Evolutionary conservation across 2,797 vertebrate species (phyloP), one percentile per base, ranked within the genome.

Genomic region (Gallinago stenura): DNA sequence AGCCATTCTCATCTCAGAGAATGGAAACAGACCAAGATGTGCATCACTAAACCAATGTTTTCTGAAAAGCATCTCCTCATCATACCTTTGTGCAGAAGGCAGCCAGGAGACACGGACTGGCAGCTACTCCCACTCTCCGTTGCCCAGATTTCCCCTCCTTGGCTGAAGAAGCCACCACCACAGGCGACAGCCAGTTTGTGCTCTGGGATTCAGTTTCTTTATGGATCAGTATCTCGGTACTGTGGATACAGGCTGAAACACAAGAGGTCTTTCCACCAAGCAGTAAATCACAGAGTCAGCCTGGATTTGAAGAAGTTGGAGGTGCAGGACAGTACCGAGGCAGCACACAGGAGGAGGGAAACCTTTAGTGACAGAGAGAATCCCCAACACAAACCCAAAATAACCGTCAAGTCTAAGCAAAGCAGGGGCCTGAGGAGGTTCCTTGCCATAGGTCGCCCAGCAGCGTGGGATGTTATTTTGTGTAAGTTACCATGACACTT

Each of bases 331-430:
- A 50, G 37, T 6, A 43, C 21, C 28, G 16, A 1, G 2, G 26
- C 11, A 56, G 64, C 24, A 6, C 3, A 0, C 0, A 10, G 28
- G 5, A 5, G 1, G 48, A 50, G 5, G 8, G 41, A 43, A 78
- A 75, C 41, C 37, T 69, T 41, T 9, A 50, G 41, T 3, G 8
- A 65, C 43, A 50, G 33, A 37, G 9, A 87, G 37, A 82, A 76
- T 25, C 41, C 37, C 51, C 16, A 12, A 24, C 33, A 73, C 50
- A 46, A 57, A 16, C 33, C 62, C 31, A 17, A 57, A 79, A 50
- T 2, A 57, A 61, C 20, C 60, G 13, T 5, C 0, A 6, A 54
- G 50, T 7, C n/a, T 17, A 31, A 79, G 77, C n/a, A 92, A 45
- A 70, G 57, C 46, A 43, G 0, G 4, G 58, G 21, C 22, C 41